Percentiles rank a stretch among this genome's conserved stretches.
Evolutionary conservation across 64 coral and sea anemone species (phyloP).

Genomic region (Montipora capricornis): DNA sequence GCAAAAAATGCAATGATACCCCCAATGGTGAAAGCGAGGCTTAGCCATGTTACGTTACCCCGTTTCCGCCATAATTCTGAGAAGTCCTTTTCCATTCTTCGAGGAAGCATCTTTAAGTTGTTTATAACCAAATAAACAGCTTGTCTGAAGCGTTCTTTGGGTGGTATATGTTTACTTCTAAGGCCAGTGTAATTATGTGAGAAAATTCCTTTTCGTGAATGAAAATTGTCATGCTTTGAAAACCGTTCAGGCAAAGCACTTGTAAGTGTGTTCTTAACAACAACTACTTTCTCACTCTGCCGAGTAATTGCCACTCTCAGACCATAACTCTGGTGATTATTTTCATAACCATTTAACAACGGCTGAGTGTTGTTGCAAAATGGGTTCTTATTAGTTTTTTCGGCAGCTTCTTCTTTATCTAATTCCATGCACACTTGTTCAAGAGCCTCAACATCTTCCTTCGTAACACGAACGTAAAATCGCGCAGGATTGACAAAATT

Average conservation of each 20-base stretch:
- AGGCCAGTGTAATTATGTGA: not conserved
- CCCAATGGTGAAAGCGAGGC: constrained; percentile 58
- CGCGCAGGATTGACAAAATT: constrained; percentile 52
- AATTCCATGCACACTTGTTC: constrained; percentile 26
- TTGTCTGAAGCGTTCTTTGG: constrained; percentile 63
- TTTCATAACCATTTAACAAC: not conserved
- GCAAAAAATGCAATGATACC: constrained; percentile 78
- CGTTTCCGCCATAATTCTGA: constrained; percentile 77
- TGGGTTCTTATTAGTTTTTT: not conserved
- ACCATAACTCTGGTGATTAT: not conserved
- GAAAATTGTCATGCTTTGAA: not conserved
- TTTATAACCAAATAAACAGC: constrained; percentile 69
- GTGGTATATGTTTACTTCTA: constrained; percentile 16
- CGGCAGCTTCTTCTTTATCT: not conserved
- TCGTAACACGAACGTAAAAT: constrained; percentile 54
- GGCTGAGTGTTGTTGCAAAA: not conserved
- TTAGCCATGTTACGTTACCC: constrained; percentile 82
- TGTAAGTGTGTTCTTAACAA: not conserved
- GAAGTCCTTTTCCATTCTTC: constrained; percentile 69
- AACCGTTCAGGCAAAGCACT: not conserved
- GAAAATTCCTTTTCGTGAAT: not conserved
- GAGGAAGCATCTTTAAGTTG: constrained; percentile 6
- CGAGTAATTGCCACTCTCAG: not conserved
- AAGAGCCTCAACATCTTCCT: constrained; percentile 28
- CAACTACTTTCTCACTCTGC: not conserved